These are phyloP conservation scores for Calidris pugnax DNA, from an alignment of 2,113 vertebrate genomes.

Conservation along the genomic window DNA sequence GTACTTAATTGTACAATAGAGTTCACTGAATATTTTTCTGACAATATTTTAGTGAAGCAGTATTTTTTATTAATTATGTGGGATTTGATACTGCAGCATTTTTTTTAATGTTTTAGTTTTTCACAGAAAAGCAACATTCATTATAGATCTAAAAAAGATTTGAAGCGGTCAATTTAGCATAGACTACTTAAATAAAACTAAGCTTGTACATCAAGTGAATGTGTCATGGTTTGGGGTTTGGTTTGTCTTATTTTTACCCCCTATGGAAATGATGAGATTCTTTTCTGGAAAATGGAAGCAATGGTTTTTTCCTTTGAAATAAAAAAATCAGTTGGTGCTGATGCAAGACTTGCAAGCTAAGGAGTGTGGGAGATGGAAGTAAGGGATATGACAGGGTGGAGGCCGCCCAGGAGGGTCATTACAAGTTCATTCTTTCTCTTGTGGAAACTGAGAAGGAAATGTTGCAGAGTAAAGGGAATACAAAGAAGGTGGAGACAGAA, in stretches of 20 bases:
- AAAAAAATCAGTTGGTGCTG: not conserved
- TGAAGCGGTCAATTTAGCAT: not conserved
- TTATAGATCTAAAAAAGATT: not conserved
- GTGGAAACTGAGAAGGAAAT: not conserved
- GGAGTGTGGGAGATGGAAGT: not conserved
- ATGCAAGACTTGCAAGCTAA: not conserved
- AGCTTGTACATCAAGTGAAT: not conserved
- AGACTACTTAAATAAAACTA: not conserved
- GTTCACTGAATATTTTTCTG: not conserved
- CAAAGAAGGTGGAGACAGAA: not conserved
- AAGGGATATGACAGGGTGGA: not conserved
- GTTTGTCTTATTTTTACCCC: not conserved
- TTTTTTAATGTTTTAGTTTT: not conserved
- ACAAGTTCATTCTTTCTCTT: not conserved
- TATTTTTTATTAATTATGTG: not conserved
- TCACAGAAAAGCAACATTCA: not conserved
- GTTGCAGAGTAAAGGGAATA: not conserved
- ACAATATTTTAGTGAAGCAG: not conserved
- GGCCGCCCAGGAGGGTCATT: not conserved
- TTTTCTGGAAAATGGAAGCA: not conserved
- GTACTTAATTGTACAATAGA: not conserved
- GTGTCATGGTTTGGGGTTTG: not conserved
- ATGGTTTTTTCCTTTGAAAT: not conserved
- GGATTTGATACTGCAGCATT: not conserved
- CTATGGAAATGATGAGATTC: rapidly evolving